Conservation (phyloP, 2,888 invertebrate species). For the Alloscopus bannaensis region DNA sequence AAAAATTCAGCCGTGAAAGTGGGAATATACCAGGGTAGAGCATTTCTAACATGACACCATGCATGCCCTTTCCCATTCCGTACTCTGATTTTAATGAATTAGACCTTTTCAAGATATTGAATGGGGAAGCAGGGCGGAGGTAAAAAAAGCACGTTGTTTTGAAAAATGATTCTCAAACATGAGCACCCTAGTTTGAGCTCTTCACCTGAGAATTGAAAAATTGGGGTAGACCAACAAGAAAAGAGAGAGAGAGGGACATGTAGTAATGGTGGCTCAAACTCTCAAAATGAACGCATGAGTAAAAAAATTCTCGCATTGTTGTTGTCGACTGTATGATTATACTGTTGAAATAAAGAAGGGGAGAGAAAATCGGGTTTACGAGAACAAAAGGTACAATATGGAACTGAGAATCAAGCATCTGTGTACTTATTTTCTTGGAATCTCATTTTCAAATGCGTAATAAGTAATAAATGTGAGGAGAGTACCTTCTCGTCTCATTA, state of each 20-base stretch:
- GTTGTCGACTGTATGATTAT: too few relatives aligned
- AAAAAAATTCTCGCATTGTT: too few relatives aligned
- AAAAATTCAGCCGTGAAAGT: constrained; percentile 11
- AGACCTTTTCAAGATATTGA: constrained; percentile 49
- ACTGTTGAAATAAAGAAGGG: too few relatives aligned
- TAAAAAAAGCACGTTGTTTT: constrained; percentile 39
- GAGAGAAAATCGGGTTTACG: background rate
- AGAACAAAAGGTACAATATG: constrained; percentile 38
- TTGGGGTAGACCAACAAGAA: constrained; percentile 53
- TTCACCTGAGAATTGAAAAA: constrained; percentile 64
- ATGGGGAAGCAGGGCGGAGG: constrained; percentile 53
- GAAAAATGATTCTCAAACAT: constrained; percentile 48
- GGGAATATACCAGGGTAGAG: background rate
- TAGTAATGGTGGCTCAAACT: background rate
- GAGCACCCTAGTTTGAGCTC: constrained; percentile 53
- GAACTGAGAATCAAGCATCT: constrained; percentile 28
- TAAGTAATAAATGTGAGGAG: constrained; percentile 32
- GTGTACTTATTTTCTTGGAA: constrained; percentile 17
- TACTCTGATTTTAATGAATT: constrained; percentile 58
- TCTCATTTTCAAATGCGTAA: constrained; percentile 48
- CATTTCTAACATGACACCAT: constrained; percentile 43
- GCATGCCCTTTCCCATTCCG: too few relatives aligned
- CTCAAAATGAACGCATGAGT: too few relatives aligned
- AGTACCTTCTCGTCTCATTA: constrained; percentile 51
- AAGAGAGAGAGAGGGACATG: background rate